Evolutionary conservation across 2,113 vertebrate genomes (phyloP), one percentile per base, ranked within the genome.

Genomic region (Tragelaphus scriptus): DNA sequence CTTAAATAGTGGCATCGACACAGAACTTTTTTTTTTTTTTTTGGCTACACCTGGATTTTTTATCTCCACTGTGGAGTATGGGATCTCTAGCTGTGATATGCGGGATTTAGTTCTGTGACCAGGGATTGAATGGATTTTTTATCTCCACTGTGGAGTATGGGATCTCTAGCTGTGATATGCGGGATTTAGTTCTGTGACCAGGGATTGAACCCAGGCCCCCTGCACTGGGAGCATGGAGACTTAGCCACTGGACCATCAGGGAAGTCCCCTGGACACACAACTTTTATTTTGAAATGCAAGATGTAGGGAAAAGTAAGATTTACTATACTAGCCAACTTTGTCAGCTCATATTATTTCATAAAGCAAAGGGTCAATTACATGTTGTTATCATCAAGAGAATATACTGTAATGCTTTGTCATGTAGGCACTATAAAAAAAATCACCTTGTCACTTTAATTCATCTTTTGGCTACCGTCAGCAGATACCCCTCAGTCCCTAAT

Each of bases 381-480:
- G 63, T 71, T 82, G 71, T 94, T 86, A 96, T 63, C 88, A 89
- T 97, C 96, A 95, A 93, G 97, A 85, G 88, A 93, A 30, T 21
- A 36, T 4, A 25, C 71, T 40, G 6, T 19, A 55, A 89, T 59
- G 82, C 79, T 93, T 84, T 79, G 87, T 93, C 94, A 93, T 90
- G 85, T 91, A 90, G 84, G 93, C 32, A 44, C 80, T 56, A 49
- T 75, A 88, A 95, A 86, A 95, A 65, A 95, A 71, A 94, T 96
- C 56, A 95, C 96, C 97, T 75, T 95, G 71, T 96, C 89, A 87
- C 95, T 97, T 95, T 59, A 94, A 94, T 85, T 95, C 85, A 61
- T 85, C 71, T 87, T 95, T 61, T 49, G 79, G 28, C 89, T 81
- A 17, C 40, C 0, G 2, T 97, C 96, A 63, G 51, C 84, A 90